Evolutionary conservation across 2,888 invertebrate genomes (phyloP), one percentile per base, ranked within the genome.

Genomic region (Caenorhabditis sp.): DNA sequence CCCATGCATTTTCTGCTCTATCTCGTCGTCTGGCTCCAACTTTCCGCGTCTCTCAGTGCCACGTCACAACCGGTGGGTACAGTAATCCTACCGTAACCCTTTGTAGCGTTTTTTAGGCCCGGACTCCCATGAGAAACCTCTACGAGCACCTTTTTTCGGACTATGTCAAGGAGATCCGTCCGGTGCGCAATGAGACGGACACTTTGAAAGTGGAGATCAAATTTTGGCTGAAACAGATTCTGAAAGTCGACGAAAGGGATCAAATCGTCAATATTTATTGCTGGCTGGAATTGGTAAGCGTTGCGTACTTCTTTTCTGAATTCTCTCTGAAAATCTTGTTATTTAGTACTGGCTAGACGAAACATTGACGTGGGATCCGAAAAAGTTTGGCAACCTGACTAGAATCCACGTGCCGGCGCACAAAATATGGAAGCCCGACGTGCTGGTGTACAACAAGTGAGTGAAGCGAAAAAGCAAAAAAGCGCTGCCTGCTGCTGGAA

Each of bases 211-310:
- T 88, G 7, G 73, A 81, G 50, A 76, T 88, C 76, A 87, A 88
- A 59, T 85, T 88, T 59, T 88, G 88, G 88, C 80, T 88, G 37
- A 88, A 87, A 75, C 88, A 88, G 75, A 85, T 88, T 58, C 75
- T 88, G 13, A 88, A 88, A 81, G 79, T 83, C 15, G 86, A 86
- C 52, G 86, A 86, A 68, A 70, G 84, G 9, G 85, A 87, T 62
- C 87, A 88, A 79, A 85, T 87, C 9, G 83, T 87, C 39, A 85
- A 85, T 43, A 80, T 87, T 22, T 87, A 87, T 59, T 84, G 85
- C 50, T 87, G 87, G 87, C 50, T 85, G 2, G 87, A 87, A 52
- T 70, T 86, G 75, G 85, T n/a, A n/a, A n/a, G n/a, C n/a, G n/a
- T n/a, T n/a, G n/a, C n/a, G n/a, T n/a, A n/a, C n/a, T n/a, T n/a